These are phyloP conservation scores for Eupithecia exiguata DNA, from an alignment of 2,888 invertebrate genomes.

Conservation along the genomic window DNA sequence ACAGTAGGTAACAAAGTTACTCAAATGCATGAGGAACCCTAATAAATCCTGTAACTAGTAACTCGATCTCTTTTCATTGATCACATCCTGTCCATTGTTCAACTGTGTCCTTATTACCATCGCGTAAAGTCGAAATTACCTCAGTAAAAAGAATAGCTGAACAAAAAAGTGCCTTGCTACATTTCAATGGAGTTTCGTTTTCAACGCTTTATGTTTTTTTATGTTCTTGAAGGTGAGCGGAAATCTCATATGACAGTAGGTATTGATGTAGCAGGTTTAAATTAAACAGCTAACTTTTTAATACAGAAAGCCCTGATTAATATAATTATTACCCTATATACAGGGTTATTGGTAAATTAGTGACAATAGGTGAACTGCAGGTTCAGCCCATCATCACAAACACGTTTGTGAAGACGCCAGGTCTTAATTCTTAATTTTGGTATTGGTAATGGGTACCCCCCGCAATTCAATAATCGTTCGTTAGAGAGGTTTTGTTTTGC, in stretches of 20 bases:
- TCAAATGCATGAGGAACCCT: background rate
- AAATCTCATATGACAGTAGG: conserved; percentile 2
- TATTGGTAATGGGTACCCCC: too few species aligned
- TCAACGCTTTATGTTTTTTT: conserved; percentile 8
- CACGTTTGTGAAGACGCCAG: too few species aligned
- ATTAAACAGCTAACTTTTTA: too few species aligned
- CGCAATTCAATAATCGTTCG: too few species aligned
- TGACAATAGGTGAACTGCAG: too few species aligned
- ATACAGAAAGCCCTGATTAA: too few species aligned
- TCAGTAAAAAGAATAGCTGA: background rate
- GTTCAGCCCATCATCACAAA: too few species aligned
- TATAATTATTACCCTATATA: too few species aligned
- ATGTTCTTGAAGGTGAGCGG: conserved; percentile 15
- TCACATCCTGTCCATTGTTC: conserved; percentile 43
- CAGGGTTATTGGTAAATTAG: too few species aligned
- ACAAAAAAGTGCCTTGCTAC: background rate
- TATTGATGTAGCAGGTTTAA: background rate
- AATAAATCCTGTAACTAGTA: conserved; percentile 24
- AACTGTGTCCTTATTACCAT: conserved; percentile 19
- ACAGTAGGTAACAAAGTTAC: background rate
- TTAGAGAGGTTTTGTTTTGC: too few species aligned
- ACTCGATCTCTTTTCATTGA: conserved; percentile 39
- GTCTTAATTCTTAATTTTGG: too few species aligned
- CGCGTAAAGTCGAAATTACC: conserved; percentile 8
- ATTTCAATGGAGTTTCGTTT: background rate